A percentile compares a stretch with the other conserved stretches of the same genome.
Evolutionary conservation across 1,140 invertebrate species (phyloP).

Genomic region (Latrodectus geometricus): DNA sequence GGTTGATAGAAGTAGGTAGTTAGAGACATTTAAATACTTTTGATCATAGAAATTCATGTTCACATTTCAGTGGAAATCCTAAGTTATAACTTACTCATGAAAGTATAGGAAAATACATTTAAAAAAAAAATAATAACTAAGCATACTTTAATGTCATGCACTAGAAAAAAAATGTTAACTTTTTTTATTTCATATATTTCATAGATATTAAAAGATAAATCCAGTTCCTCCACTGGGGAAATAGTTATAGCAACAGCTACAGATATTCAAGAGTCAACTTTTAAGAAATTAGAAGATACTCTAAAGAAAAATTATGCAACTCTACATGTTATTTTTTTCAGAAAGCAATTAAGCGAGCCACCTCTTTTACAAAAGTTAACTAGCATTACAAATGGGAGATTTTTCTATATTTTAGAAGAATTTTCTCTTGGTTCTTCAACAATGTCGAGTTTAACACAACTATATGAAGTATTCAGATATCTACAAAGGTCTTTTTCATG

Average conservation of each 20-base stretch:
- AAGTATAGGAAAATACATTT: no score
- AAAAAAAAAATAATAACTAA: no score
- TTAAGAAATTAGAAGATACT: background rate
- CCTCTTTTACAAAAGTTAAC: constrained; percentile 28
- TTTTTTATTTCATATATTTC: background rate
- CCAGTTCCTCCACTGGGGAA: constrained; percentile 2
- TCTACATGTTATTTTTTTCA: constrained; percentile 32
- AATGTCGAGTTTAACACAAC: constrained; percentile 13
- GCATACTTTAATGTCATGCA: no score
- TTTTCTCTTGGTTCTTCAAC: background rate
- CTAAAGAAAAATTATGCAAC: background rate
- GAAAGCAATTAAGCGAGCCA: background rate
- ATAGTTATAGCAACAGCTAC: constrained; percentile 33
- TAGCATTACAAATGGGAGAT: background rate
- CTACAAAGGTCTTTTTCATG: constrained; percentile 49
- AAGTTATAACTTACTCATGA: no score
- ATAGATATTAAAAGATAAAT: constrained; percentile 15
- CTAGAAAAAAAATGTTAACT: no score
- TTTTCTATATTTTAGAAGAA: constrained; percentile 37
- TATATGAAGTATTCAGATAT: constrained; percentile 51
- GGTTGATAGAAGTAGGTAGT: no score
- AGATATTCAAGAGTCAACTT: background rate
- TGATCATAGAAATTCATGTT: no score
- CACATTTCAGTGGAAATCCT: no score
- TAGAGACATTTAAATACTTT: no score